A percentile compares a stretch with the other conserved stretches of the same genome.
phyloP scores from a whole-genome alignment of 2,797 vertebrate species.

The Falco concolor region DNA sequence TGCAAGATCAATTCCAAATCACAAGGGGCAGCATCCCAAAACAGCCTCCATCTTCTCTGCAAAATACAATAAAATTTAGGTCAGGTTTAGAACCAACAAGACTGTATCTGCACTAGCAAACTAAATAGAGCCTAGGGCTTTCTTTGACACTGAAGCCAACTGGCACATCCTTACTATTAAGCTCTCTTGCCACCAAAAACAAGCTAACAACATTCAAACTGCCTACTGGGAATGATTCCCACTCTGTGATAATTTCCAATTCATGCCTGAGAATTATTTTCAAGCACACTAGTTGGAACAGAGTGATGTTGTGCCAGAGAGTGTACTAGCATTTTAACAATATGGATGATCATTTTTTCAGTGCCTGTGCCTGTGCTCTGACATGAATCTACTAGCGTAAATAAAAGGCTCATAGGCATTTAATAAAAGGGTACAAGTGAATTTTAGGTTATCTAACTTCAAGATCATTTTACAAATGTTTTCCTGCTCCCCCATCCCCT shows the following conservation, averaged over 20 bases:
- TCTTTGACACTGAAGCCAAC: conserved; percentile 20
- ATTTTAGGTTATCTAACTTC: not conserved
- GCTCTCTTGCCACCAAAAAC: conserved; percentile 30
- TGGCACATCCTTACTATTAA: conserved; percentile 26
- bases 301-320: not conserved
- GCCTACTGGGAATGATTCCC: conserved; percentile 26
- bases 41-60: not conserved
- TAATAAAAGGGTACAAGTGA: not conserved
- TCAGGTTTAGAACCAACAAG: not conserved
- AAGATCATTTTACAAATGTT: not conserved
- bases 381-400: not conserved
- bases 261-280: conserved; percentile 6
- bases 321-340: not conserved
- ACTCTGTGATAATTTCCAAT: conserved; percentile 14
- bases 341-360: not conserved
- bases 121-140: not conserved
- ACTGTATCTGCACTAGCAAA: not conserved
- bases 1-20: not conserved
- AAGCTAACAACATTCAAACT: conserved; percentile 24
- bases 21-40: not conserved
- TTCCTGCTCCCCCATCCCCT: not conserved
- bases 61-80: not conserved
- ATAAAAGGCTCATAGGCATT: not conserved
- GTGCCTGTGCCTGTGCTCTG: not conserved
- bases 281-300: not conserved